Evolutionary conservation across 2,113 vertebrate species (phyloP), one percentile per base, ranked within the genome.

Genomic region (Dunckerocampus dactyliophorus): DNA sequence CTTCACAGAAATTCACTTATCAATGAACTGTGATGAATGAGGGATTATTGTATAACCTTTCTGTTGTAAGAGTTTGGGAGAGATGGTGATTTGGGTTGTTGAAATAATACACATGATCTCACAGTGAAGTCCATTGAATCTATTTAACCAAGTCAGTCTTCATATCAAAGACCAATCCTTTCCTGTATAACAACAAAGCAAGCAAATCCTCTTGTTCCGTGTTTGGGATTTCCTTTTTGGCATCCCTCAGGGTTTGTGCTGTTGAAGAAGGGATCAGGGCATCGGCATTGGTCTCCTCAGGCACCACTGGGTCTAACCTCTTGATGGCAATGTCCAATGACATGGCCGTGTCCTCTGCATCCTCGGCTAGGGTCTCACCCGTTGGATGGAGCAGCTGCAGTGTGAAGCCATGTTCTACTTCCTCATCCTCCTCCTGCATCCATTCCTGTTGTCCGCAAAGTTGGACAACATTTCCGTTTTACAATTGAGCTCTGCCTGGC

Each of bases 101-200:
- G 13, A 43, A 43, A 13, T 13, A 43, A 43, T 43, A n/a, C 19
- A 39, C 53, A 20, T 19, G 3, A 19, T 39, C 10, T 19, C 31
- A 13, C 17, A 37, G 19, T 42, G 14, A 50, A 50, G 6, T 6
- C 16, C 21, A 24, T 24, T 49, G 11, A 12, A 37, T 37, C 31
- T 15, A 34, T 56, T 42, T 21, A 56, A 42, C 34, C 19, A 21
- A 77, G 15, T 84, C 81, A 2, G 51, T 47, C 65, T 84, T 88
- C 43, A 79, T 59, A 15, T 89, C 83, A 50, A 89, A 88, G 37
- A 88, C 79, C 48, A 86, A 76, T 49, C 89, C 80, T 3, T 84
- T 88, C 57, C 65, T 88, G 76, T 88, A 90, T n/a, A 76, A 71
- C 49, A 86, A 52, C 62, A 64, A 60, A 1, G 70, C 60, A 2